Conservation (phyloP, 2,888 invertebrate species). For the Bedellia somnulentella region DNA sequence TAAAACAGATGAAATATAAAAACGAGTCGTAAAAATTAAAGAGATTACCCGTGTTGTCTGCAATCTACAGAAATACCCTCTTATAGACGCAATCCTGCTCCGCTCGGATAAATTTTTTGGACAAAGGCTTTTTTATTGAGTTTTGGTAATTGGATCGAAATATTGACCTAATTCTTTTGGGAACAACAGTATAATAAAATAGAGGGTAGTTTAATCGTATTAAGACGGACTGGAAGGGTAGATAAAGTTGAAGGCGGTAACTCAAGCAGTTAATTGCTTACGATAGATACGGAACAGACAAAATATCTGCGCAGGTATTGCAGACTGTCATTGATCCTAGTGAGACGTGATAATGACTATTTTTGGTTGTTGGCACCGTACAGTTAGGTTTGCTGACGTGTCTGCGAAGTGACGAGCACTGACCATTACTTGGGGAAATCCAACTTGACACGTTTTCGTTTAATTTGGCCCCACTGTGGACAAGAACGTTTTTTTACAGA, state of each 20-base stretch:
- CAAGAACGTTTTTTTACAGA: too few species aligned
- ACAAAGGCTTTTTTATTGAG: too few species aligned
- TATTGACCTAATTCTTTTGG: slow-evolving; percentile 2
- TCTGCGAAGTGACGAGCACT: too few species aligned
- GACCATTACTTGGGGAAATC: too few species aligned
- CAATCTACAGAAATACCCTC: too few species aligned
- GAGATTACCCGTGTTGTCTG: too few species aligned
- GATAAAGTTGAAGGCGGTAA: slow-evolving; percentile 26
- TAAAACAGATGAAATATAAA: too few species aligned
- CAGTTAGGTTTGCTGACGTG: neutral
- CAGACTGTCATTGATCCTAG: neutral
- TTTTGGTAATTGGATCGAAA: neutral
- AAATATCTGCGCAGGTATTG: neutral
- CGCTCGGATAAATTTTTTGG: too few species aligned
- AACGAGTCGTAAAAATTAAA: too few species aligned
- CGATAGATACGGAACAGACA: slow-evolving; percentile 24
- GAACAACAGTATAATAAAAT: slow-evolving; percentile 2
- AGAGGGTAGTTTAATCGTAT: slow-evolving; percentile 15
- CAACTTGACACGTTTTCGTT: too few species aligned
- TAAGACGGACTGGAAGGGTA: slow-evolving; percentile 35
- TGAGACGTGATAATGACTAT: neutral
- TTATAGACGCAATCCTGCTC: too few species aligned
- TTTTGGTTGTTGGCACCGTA: neutral
- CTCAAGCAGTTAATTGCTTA: slow-evolving; percentile 32
- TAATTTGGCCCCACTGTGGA: too few species aligned